Conservation (phyloP, 2,113 vertebrate genomes). For the Agapornis roseicollis region DNA sequence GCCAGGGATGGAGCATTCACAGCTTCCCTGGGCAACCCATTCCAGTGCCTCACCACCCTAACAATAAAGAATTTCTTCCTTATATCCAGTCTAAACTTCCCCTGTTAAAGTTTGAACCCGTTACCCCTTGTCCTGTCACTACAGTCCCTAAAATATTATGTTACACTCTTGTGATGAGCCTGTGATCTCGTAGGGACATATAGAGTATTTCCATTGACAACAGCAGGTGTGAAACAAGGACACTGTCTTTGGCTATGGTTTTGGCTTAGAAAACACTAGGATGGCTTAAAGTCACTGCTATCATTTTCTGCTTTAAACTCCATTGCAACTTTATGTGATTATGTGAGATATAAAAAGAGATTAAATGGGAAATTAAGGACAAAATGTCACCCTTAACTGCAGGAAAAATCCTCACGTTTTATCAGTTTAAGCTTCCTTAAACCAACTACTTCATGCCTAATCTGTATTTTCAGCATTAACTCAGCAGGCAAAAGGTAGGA, state of each 20-base stretch:
- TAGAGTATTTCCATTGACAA: neutral
- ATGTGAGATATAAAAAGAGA: neutral
- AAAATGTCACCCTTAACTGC: neutral
- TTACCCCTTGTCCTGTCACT: too few species aligned
- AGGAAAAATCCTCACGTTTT: neutral
- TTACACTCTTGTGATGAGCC: neutral
- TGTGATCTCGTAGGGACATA: neutral
- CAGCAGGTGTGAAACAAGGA: neutral
- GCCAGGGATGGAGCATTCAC: too few species aligned
- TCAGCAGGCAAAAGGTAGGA: neutral
- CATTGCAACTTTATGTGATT: neutral
- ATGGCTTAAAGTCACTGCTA: neutral
- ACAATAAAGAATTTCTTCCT: too few species aligned
- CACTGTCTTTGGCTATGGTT: neutral
- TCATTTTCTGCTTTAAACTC: neutral
- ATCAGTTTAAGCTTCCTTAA: neutral
- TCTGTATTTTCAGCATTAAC: neutral
- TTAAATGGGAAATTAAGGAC: neutral
- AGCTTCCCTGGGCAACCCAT: too few species aligned
- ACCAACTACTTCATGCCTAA: neutral
- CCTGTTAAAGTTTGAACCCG: too few species aligned
- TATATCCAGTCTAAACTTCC: too few species aligned
- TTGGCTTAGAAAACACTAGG: neutral
- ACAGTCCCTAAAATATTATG: neutral
- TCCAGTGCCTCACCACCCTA: too few species aligned